These are phyloP conservation scores for Leptopilina drosophilae DNA, from an alignment of 2,888 invertebrate genomes.

Conservation along the genomic window DNA sequence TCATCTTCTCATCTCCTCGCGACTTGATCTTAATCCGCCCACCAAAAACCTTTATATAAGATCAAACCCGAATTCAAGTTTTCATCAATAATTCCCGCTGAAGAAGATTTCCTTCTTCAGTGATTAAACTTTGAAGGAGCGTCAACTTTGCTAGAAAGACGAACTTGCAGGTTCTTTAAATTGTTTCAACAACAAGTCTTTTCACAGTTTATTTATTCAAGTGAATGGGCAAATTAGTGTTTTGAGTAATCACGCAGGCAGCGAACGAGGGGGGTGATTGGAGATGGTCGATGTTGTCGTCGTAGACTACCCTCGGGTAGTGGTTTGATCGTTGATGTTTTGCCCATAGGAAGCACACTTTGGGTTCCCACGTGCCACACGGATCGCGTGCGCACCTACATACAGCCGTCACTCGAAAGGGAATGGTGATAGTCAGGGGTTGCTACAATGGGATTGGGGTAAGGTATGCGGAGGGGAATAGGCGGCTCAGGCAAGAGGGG, in stretches of 20 bases:
- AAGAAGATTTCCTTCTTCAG: not conserved
- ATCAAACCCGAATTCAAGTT: conserved; percentile 25
- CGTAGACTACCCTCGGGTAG: conserved; percentile 47
- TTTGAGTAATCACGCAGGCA: not conserved
- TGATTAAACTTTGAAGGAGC: conserved; percentile 23
- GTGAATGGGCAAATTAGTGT: conserved; percentile 19
- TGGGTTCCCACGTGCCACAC: conserved; percentile 73
- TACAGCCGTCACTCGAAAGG: conserved; percentile 70
- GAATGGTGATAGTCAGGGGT: conserved; percentile 72
- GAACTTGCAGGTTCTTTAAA: no score
- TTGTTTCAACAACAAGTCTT: no score
- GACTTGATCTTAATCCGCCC: conserved; percentile 42
- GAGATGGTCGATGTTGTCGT: conserved; percentile 51
- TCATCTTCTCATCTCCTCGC: conserved; percentile 54
- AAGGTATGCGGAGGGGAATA: conserved; percentile 23
- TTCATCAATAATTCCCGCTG: conserved; percentile 32
- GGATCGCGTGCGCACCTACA: conserved; percentile 73
- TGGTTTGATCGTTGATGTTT: conserved; percentile 59
- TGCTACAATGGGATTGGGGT: conserved; percentile 58
- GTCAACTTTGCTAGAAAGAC: no score
- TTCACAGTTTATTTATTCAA: not conserved
- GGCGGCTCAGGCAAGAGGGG: conserved; percentile 1
- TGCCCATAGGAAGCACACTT: conserved; percentile 67
- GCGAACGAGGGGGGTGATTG: conserved; percentile 10
- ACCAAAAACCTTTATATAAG: conserved; percentile 15